Evolutionary conservation across 2,797 vertebrate genomes (phyloP).

Genomic region (Kryptolebias ocellatus): DNA sequence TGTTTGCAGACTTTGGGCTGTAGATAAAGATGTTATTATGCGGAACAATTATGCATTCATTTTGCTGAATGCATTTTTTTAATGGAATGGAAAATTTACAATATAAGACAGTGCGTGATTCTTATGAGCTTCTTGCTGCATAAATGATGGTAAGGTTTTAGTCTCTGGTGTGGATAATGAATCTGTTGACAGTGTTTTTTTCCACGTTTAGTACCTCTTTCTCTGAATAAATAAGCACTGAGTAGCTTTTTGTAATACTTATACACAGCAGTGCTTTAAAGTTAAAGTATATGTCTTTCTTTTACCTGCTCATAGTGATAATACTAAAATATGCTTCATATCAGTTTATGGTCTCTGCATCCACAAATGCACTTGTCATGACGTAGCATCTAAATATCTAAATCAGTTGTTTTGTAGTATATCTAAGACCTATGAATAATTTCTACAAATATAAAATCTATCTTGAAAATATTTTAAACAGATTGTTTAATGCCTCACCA

Average conservation of each 20-base stretch:
- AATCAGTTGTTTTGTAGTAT: too few relatives aligned
- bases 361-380: not conserved
- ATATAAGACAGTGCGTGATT: too few relatives aligned
- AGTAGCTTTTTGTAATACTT: too few relatives aligned
- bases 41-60: conserved; percentile 36
- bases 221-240: not conserved
- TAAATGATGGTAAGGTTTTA: not conserved
- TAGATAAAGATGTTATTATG: conserved; percentile 34
- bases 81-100: too few relatives aligned
- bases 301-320: too few relatives aligned
- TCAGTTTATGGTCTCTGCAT: too few relatives aligned
- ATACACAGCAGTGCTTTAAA: too few relatives aligned
- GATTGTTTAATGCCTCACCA: not conserved
- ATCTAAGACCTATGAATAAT: not conserved
- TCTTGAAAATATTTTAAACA: not conserved
- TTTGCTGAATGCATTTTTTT: not conserved
- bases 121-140: not conserved
- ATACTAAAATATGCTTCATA: too few relatives aligned
- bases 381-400: too few relatives aligned
- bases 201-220: not conserved
- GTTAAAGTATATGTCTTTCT: too few relatives aligned
- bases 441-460: not conserved
- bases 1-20: conserved; percentile 36
- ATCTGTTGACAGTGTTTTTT: not conserved
- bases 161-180: not conserved